Conservation (phyloP, 2,113 vertebrate species). For the Tupaia tana region DNA sequence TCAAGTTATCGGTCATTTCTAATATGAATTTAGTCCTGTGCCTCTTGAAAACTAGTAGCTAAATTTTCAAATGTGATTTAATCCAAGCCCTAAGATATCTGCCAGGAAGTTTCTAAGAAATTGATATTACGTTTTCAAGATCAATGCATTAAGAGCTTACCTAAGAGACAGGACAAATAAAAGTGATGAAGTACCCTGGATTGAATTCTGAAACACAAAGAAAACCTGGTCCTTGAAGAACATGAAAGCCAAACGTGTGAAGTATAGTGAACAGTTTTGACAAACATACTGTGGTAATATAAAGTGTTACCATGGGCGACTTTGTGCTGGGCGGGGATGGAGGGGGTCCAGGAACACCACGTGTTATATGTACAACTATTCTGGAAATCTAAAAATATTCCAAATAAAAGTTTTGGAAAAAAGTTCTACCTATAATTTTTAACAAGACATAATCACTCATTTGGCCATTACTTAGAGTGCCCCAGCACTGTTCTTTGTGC, state of each 20-base stretch:
- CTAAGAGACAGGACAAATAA: constrained; percentile 36
- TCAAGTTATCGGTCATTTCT: constrained; percentile 7
- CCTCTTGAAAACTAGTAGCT: constrained; percentile 35
- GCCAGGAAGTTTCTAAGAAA: constrained; percentile 18
- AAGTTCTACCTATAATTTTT: constrained; percentile 26
- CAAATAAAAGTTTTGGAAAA: not conserved
- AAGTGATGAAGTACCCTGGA: not conserved
- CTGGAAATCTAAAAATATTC: constrained; percentile 15
- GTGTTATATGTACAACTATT: not conserved
- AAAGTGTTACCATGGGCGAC: not conserved
- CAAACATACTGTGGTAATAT: not conserved
- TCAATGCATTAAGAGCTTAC: constrained; percentile 17
- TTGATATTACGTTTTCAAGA: constrained; percentile 24
- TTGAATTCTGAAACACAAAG: not conserved
- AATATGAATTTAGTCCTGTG: constrained; percentile 33
- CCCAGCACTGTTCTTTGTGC: not conserved
- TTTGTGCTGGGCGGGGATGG: not conserved
- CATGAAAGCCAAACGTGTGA: not conserved
- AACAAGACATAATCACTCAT: not conserved
- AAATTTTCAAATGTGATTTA: constrained; percentile 46
- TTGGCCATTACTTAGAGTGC: not conserved
- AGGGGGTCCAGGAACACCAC: not conserved
- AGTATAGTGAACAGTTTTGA: constrained; percentile 24
- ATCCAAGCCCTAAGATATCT: not conserved
- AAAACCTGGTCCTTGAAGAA: constrained; percentile 11